Base-by-base conservation (phyloP, 2,797 vertebrate species). In the Typhlichthys eigenmanni region DNA sequence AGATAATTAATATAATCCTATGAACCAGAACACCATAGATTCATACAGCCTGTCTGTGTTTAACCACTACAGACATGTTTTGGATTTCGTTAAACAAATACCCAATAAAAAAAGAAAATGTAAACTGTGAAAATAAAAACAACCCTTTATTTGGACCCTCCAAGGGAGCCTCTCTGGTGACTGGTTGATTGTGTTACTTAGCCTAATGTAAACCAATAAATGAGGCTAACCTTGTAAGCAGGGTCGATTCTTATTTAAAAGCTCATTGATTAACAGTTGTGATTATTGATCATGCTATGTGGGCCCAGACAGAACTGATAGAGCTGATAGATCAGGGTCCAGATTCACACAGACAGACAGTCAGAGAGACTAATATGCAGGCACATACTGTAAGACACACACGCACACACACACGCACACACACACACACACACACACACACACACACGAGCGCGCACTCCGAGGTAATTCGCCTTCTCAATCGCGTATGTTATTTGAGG, bases 211-310 rank as follows among this genome's bases (percentile, higher is more conserved):
- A 88, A 91, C 88, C 84, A 81, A 85, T 85, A 86, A 88, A 89
- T 81, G 72, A 68, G 76, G 80, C 80, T 89, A 91, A 91, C 89
- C 91, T 91, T 86, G 86, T 83, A 79, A 85, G 85, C 57, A 43
- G 80, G 85, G 83, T 91, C 90, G 70, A 92, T 92, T 83, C 88
- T 91, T 91, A 92, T 93, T 92, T 92, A 92, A 91, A 94, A 92
- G 91, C 85, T 83, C 82, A 92, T 92, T 85, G 92, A 94, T 92
- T 93, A 92, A 92, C 91, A 91, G 89, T 93, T 93, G 92, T 89
- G 86, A 92, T 93, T 90, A 94, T 92, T 88, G 92, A 94, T 90
- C 79, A 62, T 70, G 83, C 79, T 87, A 87, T 81, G 86, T 64
- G 69, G 13, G 78, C 78, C 86, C 78, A 85, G 88, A 91, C 89